Conservation (phyloP, 2,888 invertebrate species). For the Arctia plantaginis region DNA sequence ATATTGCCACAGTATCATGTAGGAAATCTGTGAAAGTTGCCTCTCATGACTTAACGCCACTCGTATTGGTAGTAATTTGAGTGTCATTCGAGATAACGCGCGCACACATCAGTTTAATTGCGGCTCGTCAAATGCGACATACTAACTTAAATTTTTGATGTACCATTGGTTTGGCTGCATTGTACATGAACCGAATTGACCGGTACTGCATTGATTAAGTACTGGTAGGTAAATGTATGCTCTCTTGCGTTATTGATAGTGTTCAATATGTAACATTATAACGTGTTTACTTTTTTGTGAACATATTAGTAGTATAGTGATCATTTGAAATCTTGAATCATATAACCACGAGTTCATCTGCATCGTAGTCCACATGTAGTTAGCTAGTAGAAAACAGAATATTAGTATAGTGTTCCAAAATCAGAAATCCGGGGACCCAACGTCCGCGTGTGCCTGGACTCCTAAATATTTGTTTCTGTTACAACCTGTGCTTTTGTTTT, state of each 20-base stretch:
- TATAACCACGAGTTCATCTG: not conserved
- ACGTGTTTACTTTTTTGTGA: too few relatives aligned
- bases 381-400: not conserved
- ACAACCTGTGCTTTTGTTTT: too few relatives aligned
- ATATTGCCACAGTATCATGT: not conserved
- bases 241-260: not conserved
- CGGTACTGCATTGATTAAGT: slow-evolving; percentile 7
- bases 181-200: slow-evolving; percentile 18
- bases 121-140: slow-evolving; percentile 60
- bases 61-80: slow-evolving; percentile 61
- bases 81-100: slow-evolving; percentile 67
- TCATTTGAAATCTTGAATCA: not conserved
- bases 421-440: too few relatives aligned
- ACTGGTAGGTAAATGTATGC: slow-evolving; percentile 12
- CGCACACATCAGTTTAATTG: slow-evolving; percentile 66
- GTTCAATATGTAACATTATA: not conserved
- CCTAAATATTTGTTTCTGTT: too few relatives aligned
- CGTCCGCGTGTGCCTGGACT: too few relatives aligned
- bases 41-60: slow-evolving; percentile 22
- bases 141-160: slow-evolving; percentile 63
- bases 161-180: slow-evolving; percentile 29
- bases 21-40: slow-evolving; percentile 17
- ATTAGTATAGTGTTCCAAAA: too few relatives aligned
- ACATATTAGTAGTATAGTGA: not conserved
- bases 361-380: not conserved